phyloP scores from a whole-genome alignment of 1,140 invertebrate genomes.

The Hylaeus volcanicus region DNA sequence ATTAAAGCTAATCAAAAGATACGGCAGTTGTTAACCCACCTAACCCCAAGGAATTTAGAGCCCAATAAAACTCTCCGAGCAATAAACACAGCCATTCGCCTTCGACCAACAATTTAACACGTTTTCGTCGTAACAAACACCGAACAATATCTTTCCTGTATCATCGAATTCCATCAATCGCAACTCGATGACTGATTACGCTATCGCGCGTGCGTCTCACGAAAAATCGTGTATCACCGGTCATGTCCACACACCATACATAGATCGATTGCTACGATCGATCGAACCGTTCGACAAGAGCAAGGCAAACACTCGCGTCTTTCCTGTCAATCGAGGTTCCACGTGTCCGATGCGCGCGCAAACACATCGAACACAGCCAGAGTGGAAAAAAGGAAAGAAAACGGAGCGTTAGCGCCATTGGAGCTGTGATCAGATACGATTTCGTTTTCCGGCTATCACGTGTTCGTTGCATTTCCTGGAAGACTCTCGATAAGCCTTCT shows the following conservation, averaged over 20 bases:
- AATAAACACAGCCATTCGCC: no score
- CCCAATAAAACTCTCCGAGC: no score
- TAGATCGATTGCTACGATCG: neutral
- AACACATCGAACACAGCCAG: neutral
- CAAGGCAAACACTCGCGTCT: conserved; percentile 2
- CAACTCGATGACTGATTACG: neutral
- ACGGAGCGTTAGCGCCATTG: conserved; percentile 17
- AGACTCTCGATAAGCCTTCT: conserved; percentile 45
- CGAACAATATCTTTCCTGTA: neutral
- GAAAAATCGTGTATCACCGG: neutral
- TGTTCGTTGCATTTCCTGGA: conserved; percentile 49
- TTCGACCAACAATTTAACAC: neutral
- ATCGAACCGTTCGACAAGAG: conserved; percentile 2
- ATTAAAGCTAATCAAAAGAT: no score
- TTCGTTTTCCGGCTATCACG: conserved; percentile 36
- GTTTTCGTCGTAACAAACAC: neutral
- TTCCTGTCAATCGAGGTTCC: conserved; percentile 1
- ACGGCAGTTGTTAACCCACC: no score
- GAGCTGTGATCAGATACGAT: conserved; percentile 36
- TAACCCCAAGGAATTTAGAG: no score
- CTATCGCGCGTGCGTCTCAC: neutral
- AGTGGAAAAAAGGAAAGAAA: neutral
- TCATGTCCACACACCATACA: neutral
- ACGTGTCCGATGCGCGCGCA: neutral
- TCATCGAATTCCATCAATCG: neutral